Base-by-base conservation (phyloP, 53 echinoderm and acorn worm genomes). In the Luidia sarsii region DNA sequence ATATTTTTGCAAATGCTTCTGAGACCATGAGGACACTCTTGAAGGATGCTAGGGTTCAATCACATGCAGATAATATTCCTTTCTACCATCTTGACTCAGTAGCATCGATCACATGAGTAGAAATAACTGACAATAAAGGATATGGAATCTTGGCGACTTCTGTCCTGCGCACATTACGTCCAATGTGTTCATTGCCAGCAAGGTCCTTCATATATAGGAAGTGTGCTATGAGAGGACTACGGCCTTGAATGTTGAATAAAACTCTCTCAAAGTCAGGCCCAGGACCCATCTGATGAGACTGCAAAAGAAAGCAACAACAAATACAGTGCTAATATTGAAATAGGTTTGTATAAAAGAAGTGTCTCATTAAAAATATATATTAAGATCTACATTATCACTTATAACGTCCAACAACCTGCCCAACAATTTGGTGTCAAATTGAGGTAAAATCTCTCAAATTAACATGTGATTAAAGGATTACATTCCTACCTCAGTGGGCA, bases 231-330 rank as follows among this genome's bases (percentile, higher is more conserved):
- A 95, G 88, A 30, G 96, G 96, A 53, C 92, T 90, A 16, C 96
- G 87, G 9, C 96, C 96, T 60, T 87, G 70, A 50, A 95, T 88
- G 86, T 93, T 95, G 52, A 95, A 95, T 20, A 90, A 69, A 4
- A 95, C 92, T 33, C 96, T 67, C 75, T 95, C 92, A 93, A 95
- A 95, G 65, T 93, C 96, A 55, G 96, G 96, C 5, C 96, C 96
- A 41, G 96, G 96, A 64, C 96, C 96, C 53, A 93, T 95, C 69
- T 93, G 93, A 57, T 95, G 96, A 50, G 96, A 95, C 96, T 95
- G 83, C 11, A 67, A 48, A 19, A 80, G 39, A 49, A 43, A 37
- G 37, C 6, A 41, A 41, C 6, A 41, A 11, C 6, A 7, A 41
- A 11, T 7, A 41, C 6, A 41, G 11, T 7, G 41, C 6, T 6